Evolutionary conservation across 1,140 invertebrate species (phyloP).

Genomic region (Zaprionus inermis): DNA sequence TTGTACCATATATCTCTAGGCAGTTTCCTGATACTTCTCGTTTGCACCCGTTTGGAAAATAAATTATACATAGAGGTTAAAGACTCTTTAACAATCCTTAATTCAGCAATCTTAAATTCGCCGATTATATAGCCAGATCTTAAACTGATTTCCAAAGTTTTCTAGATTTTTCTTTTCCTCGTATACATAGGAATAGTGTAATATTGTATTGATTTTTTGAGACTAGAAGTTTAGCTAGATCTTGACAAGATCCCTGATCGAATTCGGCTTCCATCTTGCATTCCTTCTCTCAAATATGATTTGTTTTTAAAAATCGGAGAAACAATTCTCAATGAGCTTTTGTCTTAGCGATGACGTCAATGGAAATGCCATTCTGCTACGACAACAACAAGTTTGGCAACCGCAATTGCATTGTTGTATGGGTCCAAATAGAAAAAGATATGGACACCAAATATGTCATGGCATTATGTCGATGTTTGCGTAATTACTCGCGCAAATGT

Average conservation of each 20-base stretch:
- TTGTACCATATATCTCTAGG: background rate
- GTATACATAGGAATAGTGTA: too few relatives aligned
- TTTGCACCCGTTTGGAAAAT: background rate
- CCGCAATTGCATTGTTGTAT: conserved; percentile 15
- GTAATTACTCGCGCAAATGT: conserved; percentile 16
- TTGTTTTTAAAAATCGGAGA: background rate
- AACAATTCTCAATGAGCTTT: background rate
- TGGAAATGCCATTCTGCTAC: conserved; percentile 14
- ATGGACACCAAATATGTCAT: conserved; percentile 35
- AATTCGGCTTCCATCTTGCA: background rate
- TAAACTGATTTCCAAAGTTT: too few relatives aligned
- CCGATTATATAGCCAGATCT: background rate
- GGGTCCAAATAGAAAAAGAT: conserved; percentile 19
- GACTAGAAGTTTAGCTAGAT: too few relatives aligned
- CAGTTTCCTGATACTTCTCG: background rate
- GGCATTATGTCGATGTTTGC: conserved; percentile 29
- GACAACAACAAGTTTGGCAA: conserved; percentile 14
- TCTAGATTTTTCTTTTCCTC: too few relatives aligned
- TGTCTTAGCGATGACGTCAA: conserved; percentile 23
- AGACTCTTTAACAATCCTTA: background rate
- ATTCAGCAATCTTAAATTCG: too few relatives aligned
- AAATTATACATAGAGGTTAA: background rate
- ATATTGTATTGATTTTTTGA: too few relatives aligned
- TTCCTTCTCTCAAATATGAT: background rate
- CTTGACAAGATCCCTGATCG: background rate